These are phyloP conservation scores for Schrankia costaestrigalis DNA, from an alignment of 2,888 invertebrate species.

Conservation along the genomic window DNA sequence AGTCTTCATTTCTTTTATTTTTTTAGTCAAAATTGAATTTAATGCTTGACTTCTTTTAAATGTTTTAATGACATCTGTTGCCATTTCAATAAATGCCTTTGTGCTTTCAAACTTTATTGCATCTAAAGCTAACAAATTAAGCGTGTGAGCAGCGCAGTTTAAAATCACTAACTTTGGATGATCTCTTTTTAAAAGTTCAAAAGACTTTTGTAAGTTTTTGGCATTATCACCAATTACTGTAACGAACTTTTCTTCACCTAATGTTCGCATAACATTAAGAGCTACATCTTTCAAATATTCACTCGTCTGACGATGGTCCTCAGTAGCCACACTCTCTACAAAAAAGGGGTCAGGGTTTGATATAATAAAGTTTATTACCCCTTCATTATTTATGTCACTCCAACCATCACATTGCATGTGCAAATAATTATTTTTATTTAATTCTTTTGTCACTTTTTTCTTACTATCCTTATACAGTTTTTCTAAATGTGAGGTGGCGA, in stretches of 20 bases:
- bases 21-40: not conserved
- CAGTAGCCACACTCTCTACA: constrained; percentile 10
- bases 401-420: constrained; percentile 13
- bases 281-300: constrained; percentile 9
- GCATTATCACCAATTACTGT: constrained; percentile 14
- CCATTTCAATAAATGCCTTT: constrained; percentile 2
- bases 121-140: constrained; percentile 11
- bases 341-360: constrained; percentile 12
- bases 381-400: constrained; percentile 11
- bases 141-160: constrained; percentile 8
- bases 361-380: constrained; percentile 12
- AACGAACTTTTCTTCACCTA: constrained; percentile 8
- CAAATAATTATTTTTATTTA: no score
- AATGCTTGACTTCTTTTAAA: constrained; percentile 8
- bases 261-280: constrained; percentile 9
- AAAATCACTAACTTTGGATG: constrained; percentile 8
- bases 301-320: constrained; percentile 10
- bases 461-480: no score
- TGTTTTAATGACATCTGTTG: constrained; percentile 8
- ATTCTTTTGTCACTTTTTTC: no score
- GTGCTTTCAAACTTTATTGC: constrained; percentile 7
- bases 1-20: constrained; percentile 1
- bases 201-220: constrained; percentile 14
- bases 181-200: constrained; percentile 9
- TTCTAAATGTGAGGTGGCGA: not conserved